Conservation (phyloP, 2,888 invertebrate genomes). For the Tiliacea aurago region DNA sequence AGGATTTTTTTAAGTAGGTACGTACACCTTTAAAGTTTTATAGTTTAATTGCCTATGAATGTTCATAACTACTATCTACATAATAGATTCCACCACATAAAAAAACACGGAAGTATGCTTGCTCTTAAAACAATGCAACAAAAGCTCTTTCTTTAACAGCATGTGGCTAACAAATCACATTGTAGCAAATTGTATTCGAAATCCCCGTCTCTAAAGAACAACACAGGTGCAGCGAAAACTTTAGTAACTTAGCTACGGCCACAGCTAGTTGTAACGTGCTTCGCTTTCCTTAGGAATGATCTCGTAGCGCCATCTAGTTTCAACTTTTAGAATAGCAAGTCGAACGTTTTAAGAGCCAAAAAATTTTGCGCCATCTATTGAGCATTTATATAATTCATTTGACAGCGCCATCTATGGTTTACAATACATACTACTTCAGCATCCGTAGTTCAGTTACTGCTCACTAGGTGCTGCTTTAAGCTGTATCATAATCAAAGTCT, state of each 20-base stretch:
- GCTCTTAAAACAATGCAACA: neutral
- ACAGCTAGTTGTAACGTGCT: neutral
- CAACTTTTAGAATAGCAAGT: neutral
- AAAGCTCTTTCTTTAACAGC: neutral
- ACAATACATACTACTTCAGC: neutral
- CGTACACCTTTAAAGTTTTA: neutral
- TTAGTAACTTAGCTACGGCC: slow-evolving; percentile 54
- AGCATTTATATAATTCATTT: fast-evolving
- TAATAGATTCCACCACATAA: too few species aligned
- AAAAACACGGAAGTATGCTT: neutral
- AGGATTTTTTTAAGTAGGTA: neutral
- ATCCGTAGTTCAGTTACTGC: neutral
- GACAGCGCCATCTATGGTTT: slow-evolving; percentile 44
- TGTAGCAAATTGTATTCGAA: slow-evolving; percentile 21
- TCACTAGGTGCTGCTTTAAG: slow-evolving; percentile 40
- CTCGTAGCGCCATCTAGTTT: slow-evolving; percentile 54
- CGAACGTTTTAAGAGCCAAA: neutral
- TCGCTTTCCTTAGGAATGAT: slow-evolving; percentile 5
- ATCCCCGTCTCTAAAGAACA: slow-evolving; percentile 13
- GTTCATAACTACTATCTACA: too few species aligned
- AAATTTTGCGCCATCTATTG: slow-evolving; percentile 48
- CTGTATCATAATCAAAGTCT: neutral
- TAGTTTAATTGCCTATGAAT: neutral
- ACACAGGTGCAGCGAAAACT: slow-evolving; percentile 55
- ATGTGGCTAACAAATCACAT: slow-evolving; percentile 13